Percentiles rank a stretch among this genome's conserved stretches.
Conservation (phyloP, 2,888 invertebrate genomes). For the Trichopria drosophilae region DNA sequence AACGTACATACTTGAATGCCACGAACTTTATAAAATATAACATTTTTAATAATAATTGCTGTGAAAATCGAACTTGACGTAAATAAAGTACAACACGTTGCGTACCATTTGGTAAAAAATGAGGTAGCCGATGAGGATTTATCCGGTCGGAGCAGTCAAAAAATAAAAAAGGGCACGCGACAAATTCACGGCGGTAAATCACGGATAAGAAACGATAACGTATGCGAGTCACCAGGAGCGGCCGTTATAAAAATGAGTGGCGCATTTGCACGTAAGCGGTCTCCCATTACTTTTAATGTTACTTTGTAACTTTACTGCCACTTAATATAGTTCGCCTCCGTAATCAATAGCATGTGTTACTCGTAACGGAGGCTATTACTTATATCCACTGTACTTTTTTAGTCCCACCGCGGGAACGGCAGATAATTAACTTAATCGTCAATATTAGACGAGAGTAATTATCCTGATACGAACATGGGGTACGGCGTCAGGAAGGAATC, state of each 20-base stretch:
- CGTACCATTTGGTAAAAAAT: too few relatives aligned
- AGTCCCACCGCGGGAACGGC: neutral
- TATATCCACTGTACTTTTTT: slow-evolving; percentile 4
- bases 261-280: slow-evolving; percentile 14
- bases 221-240: neutral
- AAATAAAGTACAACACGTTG: too few relatives aligned
- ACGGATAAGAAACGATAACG: slow-evolving; percentile 20
- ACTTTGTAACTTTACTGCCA: slow-evolving; percentile 30
- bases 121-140: too few relatives aligned
- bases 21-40: too few relatives aligned
- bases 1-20: too few relatives aligned
- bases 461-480: too few relatives aligned
- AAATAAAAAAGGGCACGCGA: too few relatives aligned
- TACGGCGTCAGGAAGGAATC: slow-evolving; percentile 21
- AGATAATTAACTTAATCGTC: slow-evolving; percentile 20
- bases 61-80: too few relatives aligned
- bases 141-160: too few relatives aligned
- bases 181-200: too few relatives aligned
- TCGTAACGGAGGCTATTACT: slow-evolving; percentile 20
- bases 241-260: slow-evolving; percentile 24
- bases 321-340: slow-evolving; percentile 27
- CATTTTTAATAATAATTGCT: too few relatives aligned
- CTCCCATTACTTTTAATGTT: slow-evolving; percentile 26
- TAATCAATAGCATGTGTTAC: slow-evolving; percentile 30
- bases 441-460: slow-evolving; percentile 8